phyloP scores from a whole-genome alignment of 2,113 vertebrate species.

The Odontophorus gujanensis region DNA sequence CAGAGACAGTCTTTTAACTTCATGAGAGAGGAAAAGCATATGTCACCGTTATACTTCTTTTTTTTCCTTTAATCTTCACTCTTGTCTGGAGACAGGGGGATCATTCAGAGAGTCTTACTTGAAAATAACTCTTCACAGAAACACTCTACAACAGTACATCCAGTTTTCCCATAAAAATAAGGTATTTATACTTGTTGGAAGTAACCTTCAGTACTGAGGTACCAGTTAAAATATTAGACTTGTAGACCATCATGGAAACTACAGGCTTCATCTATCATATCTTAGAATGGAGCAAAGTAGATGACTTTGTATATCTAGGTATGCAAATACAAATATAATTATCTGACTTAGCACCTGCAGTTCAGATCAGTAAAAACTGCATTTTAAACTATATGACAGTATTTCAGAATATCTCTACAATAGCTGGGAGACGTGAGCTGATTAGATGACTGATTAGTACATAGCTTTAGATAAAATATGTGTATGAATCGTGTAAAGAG shows the following conservation, averaged over 20 bases:
- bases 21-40: slow-evolving; percentile 27
- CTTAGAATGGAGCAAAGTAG: not conserved
- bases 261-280: not conserved
- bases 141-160: not conserved
- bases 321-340: not conserved
- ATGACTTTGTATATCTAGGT: not conserved
- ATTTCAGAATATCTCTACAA: not conserved
- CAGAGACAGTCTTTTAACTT: slow-evolving; percentile 49
- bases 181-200: slow-evolving; percentile 3
- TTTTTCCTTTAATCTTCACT: slow-evolving; percentile 10
- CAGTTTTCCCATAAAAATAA: slow-evolving; percentile 17
- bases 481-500: not conserved
- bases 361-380: not conserved
- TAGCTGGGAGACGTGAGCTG: not conserved
- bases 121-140: not conserved
- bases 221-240: slow-evolving; percentile 7
- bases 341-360: not conserved
- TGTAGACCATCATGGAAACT: not conserved
- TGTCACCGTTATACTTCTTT: slow-evolving; percentile 11
- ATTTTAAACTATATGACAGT: not conserved
- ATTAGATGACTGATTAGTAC: not conserved
- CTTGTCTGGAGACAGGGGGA: not conserved
- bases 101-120: slow-evolving; percentile 15
- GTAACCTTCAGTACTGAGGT: not conserved
- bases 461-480: not conserved